These are phyloP conservation scores for Microctonus hyperodae DNA, from an alignment of 2,888 invertebrate genomes.

Conservation along the genomic window DNA sequence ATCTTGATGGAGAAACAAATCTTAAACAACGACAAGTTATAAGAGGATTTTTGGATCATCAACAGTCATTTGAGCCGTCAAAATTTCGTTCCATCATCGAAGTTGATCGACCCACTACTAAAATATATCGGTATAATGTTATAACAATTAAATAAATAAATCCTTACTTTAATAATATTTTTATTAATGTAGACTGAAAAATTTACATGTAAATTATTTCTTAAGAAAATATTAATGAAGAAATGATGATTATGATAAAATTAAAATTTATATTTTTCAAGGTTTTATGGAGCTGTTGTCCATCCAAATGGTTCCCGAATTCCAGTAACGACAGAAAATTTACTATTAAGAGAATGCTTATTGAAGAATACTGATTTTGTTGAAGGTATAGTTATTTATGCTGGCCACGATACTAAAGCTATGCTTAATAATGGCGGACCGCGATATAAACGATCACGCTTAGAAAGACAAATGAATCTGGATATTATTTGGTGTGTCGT, in stretches of 20 bases:
- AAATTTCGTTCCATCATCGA: constrained; percentile 86
- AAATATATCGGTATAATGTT: constrained; percentile 82
- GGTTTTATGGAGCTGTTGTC: constrained; percentile 86
- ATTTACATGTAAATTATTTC: too few species aligned
- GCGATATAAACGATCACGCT: constrained; percentile 77
- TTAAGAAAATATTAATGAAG: neutral
- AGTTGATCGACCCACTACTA: constrained; percentile 94
- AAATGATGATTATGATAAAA: neutral
- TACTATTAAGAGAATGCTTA: constrained; percentile 90
- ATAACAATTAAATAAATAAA: too few species aligned
- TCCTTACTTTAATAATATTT: neutral
- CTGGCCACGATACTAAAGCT: constrained; percentile 95
- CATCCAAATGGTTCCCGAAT: constrained; percentile 81
- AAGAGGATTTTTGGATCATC: constrained; percentile 78
- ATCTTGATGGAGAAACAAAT: constrained; percentile 96
- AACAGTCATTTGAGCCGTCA: constrained; percentile 77
- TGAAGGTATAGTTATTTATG: constrained; percentile 96
- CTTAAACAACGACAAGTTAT: constrained; percentile 90
- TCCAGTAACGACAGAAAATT: constrained; percentile 86
- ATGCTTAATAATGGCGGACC: constrained; percentile 98
- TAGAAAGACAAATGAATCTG: constrained; percentile 94
- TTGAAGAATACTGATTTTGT: constrained; percentile 96
- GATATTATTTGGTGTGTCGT: constrained; percentile 97
- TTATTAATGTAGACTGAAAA: neutral
- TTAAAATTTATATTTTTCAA: constrained; percentile 33